Evolutionary conservation across 2,888 invertebrate species (phyloP).

Genomic region (Platynereis dumerilii): DNA sequence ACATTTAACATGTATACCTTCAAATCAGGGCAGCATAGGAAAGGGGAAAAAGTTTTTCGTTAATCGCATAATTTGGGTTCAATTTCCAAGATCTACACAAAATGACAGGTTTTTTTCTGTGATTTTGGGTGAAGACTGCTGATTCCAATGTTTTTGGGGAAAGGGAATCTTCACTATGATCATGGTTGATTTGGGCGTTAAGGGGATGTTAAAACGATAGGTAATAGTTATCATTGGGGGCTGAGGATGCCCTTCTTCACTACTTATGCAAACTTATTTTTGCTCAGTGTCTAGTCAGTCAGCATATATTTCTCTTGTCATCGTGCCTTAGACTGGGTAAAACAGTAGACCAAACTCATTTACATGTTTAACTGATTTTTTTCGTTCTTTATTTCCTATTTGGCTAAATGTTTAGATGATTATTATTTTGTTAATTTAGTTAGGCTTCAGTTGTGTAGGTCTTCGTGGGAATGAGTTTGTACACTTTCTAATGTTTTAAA

Average conservation of each 20-base stretch:
- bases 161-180: too few relatives aligned
- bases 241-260: constrained; percentile 3
- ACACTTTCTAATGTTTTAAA: too few relatives aligned
- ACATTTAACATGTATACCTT: too few relatives aligned
- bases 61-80: constrained; percentile 9
- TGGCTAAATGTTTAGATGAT: neutral
- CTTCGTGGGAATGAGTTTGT: too few relatives aligned
- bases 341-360: constrained; percentile 11
- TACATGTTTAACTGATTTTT: constrained; percentile 4
- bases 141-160: constrained; percentile 7
- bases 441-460: neutral
- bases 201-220: constrained; percentile 1
- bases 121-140: constrained; percentile 28
- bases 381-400: constrained; percentile 1
- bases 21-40: constrained; percentile 26
- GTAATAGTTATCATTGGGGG: too few relatives aligned
- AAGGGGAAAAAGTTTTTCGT: constrained; percentile 1
- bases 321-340: constrained; percentile 11
- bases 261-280: constrained; percentile 26
- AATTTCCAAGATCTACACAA: constrained; percentile 8
- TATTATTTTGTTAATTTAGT: constrained; percentile 8
- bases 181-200: constrained; percentile 1
- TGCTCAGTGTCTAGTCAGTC: constrained; percentile 33
- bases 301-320: constrained; percentile 8
- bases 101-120: constrained; percentile 21